Conservation (phyloP, 2,113 vertebrate species). For the cat (Felis catus) region F.catus_Fca126_mat1.0 CM031423.1:69013001-69013500, state of each 20-base stretch:
- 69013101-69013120: not conserved
- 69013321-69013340: slow-evolving; percentile 91
- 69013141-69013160: not conserved
- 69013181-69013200: not conserved
- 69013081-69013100: not conserved
- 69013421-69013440: slow-evolving; percentile 94
- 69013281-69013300: slow-evolving; percentile 96
- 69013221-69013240: not conserved
- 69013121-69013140: not conserved
- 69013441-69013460: slow-evolving; percentile 97
- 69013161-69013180: not conserved
- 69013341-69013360: slow-evolving; percentile 94
- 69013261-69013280: slow-evolving; percentile 90
- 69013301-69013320: slow-evolving; percentile 97
- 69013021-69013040: not conserved
- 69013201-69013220: not conserved
- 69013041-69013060: not conserved
- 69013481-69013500: not conserved
- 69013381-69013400: slow-evolving; percentile 93
- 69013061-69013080: not conserved
- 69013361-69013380: slow-evolving; percentile 97
- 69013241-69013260: not conserved
- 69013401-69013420: slow-evolving; percentile 85
- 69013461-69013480: slow-evolving; percentile 45
- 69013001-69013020: not conserved